phyloP scores from a whole-genome alignment of 2,113 vertebrate genomes.

The Lethenteron camtschaticum region DNA sequence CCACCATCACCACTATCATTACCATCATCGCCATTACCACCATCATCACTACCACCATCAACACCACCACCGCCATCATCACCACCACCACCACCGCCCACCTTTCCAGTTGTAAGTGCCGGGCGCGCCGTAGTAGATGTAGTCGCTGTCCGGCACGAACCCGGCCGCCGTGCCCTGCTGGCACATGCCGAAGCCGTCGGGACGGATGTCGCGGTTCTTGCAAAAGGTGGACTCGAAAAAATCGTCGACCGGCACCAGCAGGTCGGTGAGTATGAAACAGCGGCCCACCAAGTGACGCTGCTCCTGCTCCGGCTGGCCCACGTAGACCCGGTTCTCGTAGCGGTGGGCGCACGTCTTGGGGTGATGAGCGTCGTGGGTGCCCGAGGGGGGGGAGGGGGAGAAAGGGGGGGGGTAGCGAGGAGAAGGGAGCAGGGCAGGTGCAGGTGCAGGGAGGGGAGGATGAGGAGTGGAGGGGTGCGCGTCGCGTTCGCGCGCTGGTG shows the following conservation, averaged over 20 bases:
- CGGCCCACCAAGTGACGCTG: constrained; percentile 64
- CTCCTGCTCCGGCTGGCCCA: constrained; percentile 38
- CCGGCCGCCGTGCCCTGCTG: constrained; percentile 70
- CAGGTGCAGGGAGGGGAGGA: too few relatives aligned
- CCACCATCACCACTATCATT: too few relatives aligned
- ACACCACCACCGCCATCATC: too few relatives aligned
- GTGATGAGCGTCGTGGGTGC: not conserved
- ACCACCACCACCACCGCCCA: constrained; percentile 17
- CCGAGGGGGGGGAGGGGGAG: not conserved
- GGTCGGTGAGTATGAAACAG: constrained; percentile 72
- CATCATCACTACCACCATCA: too few relatives aligned
- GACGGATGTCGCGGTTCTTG: constrained; percentile 22
- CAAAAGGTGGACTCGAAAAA: not conserved
- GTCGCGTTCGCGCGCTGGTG: too few relatives aligned
- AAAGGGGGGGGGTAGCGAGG: not conserved
- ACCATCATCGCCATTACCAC: too few relatives aligned
- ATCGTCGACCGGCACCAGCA: constrained; percentile 49
- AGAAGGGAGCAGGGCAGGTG: too few relatives aligned
- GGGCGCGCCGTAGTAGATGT: constrained; percentile 64
- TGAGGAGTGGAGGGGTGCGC: too few relatives aligned
- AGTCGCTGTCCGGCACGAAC: constrained; percentile 64
- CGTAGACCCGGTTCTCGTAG: constrained; percentile 58
- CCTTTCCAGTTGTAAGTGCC: constrained; percentile 97
- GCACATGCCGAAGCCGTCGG: constrained; percentile 76
- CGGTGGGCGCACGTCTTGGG: constrained; percentile 62